A percentile compares a stretch with the other conserved stretches of the same genome.
phyloP scores from a whole-genome alignment of 1,140 invertebrate species.

The Eupristina koningsbergeri region DNA sequence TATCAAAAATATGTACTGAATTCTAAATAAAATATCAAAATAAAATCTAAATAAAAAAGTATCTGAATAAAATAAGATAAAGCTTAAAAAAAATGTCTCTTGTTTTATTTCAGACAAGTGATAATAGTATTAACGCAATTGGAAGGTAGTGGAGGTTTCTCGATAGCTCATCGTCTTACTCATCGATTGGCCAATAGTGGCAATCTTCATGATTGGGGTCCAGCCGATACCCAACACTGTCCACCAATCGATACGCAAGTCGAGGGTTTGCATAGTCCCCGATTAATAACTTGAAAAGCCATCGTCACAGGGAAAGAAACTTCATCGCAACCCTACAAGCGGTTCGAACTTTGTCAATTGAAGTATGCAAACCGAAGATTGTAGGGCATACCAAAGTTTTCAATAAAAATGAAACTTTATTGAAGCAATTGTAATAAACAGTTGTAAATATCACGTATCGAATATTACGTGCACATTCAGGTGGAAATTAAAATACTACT shows the following conservation, averaged over 20 bases:
- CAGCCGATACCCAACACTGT: constrained; percentile 79
- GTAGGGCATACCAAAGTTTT: constrained; percentile 20
- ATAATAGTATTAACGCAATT: constrained; percentile 96
- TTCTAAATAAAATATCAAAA: no score
- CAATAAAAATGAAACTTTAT: no score
- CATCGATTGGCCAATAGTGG: constrained; percentile 88
- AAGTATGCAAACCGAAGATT: not conserved
- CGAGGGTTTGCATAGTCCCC: constrained; percentile 90
- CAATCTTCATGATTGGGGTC: constrained; percentile 92
- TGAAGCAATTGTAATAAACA: no score
- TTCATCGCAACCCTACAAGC: not conserved
- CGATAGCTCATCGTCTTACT: constrained; percentile 92
- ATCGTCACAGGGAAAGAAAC: not conserved
- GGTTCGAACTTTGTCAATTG: not conserved
- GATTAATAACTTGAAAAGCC: constrained; percentile 80
- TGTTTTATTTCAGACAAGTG: constrained; percentile 82
- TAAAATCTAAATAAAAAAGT: no score
- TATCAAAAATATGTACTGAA: no score
- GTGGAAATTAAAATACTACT: not conserved
- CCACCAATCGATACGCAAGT: constrained; percentile 87
- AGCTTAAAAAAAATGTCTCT: not conserved
- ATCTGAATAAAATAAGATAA: no score
- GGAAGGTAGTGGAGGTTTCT: constrained; percentile 96
- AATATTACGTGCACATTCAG: not conserved
- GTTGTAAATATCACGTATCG: not conserved